A percentile compares a stretch with the other conserved stretches of the same genome.
Evolutionary conservation across 2,888 invertebrate species (phyloP).

Genomic region (Pyrrhia umbra): DNA sequence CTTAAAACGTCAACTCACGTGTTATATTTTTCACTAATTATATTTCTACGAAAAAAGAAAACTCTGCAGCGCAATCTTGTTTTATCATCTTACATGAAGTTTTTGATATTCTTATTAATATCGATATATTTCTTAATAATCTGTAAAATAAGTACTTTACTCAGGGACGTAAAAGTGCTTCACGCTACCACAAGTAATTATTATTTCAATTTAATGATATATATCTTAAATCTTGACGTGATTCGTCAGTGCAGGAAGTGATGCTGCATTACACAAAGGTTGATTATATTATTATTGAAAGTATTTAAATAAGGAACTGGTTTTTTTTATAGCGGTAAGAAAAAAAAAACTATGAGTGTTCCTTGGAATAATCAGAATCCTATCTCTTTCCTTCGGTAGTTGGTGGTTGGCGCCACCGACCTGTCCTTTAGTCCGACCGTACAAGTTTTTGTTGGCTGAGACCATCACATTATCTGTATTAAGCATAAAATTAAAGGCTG

Average conservation of each 20-base stretch:
- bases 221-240: conserved; percentile 44
- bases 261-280: conserved; percentile 35
- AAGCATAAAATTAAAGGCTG: conserved; percentile 53
- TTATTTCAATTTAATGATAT: conserved; percentile 52
- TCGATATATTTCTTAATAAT: background rate
- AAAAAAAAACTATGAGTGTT: conserved; percentile 28
- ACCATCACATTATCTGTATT: conserved; percentile 54
- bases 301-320: conserved; percentile 41
- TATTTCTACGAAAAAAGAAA: conserved; percentile 21
- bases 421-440: conserved; percentile 35
- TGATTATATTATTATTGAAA: conserved; percentile 40
- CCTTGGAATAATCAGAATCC: conserved; percentile 27
- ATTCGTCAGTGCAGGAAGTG: conserved; percentile 47
- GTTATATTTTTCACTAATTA: conserved; percentile 43
- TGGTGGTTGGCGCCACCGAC: conserved; percentile 54
- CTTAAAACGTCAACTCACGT: conserved; percentile 32
- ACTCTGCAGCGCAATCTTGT: conserved; percentile 5
- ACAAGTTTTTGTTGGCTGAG: conserved; percentile 60
- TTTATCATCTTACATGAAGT: background rate
- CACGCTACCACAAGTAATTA: conserved; percentile 36
- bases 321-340: conserved; percentile 22
- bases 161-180: background rate
- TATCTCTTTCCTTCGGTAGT: conserved; percentile 50
- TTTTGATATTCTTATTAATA: background rate
- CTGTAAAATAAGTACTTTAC: conserved; percentile 11